Evolutionary conservation across 1,140 invertebrate genomes (phyloP).

Genomic region (Vanessa tameamea): DNA sequence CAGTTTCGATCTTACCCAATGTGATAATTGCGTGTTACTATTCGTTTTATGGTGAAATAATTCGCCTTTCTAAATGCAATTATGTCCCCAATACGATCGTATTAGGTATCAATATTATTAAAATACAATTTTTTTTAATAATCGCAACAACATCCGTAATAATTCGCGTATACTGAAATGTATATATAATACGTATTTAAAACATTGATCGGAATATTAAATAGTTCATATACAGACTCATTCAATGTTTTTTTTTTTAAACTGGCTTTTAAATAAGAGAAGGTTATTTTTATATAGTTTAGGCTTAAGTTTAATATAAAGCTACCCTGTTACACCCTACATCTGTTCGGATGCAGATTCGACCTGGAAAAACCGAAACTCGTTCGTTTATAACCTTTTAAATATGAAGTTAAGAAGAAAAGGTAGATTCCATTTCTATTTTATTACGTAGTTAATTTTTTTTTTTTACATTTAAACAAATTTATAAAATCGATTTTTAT

Average conservation of each 20-base stretch:
- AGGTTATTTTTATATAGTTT: no score
- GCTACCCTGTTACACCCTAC: no score
- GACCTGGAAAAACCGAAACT: no score
- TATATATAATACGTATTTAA: neutral
- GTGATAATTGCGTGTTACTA: constrained; percentile 1
- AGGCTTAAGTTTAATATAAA: no score
- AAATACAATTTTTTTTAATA: constrained; percentile 4
- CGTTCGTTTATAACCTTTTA: no score
- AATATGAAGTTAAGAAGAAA: no score
- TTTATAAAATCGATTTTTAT: neutral
- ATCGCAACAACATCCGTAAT: constrained; percentile 16
- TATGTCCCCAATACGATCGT: neutral
- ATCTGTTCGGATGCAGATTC: no score
- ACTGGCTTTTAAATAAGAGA: no score
- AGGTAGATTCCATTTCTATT: no score
- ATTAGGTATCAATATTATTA: constrained; percentile 1
- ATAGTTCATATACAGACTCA: neutral
- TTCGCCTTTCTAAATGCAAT: constrained; percentile 4
- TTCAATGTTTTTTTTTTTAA: no score
- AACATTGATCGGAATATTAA: neutral
- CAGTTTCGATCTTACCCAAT: neutral
- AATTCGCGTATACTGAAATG: constrained; percentile 4
- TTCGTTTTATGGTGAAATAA: constrained; percentile 11
- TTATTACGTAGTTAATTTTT: no score
- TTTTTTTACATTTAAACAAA: no score